Evolutionary conservation across 1,140 invertebrate species (phyloP).

Genomic region (Lucilia cuprina): DNA sequence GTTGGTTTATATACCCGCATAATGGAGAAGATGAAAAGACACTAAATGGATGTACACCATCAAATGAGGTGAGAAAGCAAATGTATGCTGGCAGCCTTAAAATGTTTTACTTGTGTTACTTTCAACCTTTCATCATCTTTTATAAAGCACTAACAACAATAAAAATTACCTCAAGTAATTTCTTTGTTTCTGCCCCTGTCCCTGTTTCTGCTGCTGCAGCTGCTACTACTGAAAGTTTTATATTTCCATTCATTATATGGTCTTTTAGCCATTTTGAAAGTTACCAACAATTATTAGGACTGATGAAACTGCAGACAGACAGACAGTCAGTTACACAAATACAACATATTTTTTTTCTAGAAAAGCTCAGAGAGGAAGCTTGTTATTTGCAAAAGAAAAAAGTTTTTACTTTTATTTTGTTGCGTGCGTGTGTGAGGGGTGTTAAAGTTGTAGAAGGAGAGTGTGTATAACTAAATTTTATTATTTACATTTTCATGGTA

Average conservation of each 20-base stretch:
- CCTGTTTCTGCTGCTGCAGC: too few relatives aligned
- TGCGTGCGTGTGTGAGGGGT: neutral
- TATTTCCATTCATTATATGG: neutral
- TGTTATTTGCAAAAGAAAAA: too few relatives aligned
- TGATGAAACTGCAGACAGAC: neutral
- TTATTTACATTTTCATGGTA: slow-evolving; percentile 7
- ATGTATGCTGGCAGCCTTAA: neutral
- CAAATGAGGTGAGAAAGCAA: too few relatives aligned
- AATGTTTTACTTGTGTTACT: neutral
- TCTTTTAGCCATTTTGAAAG: neutral
- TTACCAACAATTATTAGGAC: neutral
- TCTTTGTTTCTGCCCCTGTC: too few relatives aligned
- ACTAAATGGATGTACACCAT: neutral
- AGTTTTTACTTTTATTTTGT: too few relatives aligned
- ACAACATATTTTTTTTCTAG: neutral
- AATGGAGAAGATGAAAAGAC: neutral
- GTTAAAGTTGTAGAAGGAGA: neutral
- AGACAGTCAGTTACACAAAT: neutral
- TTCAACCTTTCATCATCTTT: neutral
- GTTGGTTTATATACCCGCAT: neutral
- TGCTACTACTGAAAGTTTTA: neutral
- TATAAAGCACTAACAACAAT: neutral
- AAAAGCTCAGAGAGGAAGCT: too few relatives aligned
- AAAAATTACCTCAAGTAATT: neutral
- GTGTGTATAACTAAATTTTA: neutral